Evolutionary conservation across 2,113 vertebrate species (phyloP).

Genomic region (Myanophis thanlyinensis): DNA sequence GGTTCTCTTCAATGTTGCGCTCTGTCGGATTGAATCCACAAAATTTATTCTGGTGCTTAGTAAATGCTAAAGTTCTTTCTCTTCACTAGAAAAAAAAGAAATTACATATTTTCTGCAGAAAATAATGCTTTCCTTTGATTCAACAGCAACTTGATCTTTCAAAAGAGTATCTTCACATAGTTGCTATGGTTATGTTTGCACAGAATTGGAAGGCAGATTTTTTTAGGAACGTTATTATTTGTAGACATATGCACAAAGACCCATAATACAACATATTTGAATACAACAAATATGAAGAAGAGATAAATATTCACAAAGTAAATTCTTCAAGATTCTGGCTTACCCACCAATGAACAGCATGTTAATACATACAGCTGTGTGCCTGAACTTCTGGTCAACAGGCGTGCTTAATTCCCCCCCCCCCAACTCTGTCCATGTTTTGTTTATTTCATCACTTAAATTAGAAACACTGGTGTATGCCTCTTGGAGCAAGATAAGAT

Average conservation of each 20-base stretch:
- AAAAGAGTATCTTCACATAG: background rate
- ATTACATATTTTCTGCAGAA: conserved; percentile 20
- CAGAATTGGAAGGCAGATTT: background rate
- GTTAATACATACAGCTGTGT: background rate
- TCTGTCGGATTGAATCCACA: background rate
- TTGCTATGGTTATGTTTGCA: background rate
- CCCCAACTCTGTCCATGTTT: background rate
- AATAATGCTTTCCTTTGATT: conserved; percentile 1
- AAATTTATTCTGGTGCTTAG: background rate
- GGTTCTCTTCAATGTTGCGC: background rate
- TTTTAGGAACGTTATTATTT: background rate
- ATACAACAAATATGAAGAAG: background rate
- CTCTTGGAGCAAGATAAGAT: background rate
- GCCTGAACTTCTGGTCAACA: background rate
- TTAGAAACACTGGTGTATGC: background rate
- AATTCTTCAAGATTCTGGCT: background rate
- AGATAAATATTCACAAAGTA: background rate
- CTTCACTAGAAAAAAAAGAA: conserved; percentile 26
- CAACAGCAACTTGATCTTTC: conserved; percentile 34
- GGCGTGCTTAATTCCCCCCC: background rate
- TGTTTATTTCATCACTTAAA: background rate
- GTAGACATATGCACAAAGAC: background rate
- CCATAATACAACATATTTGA: background rate
- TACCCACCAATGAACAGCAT: background rate
- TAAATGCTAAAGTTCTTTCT: background rate